Evolutionary conservation across 2,113 vertebrate species (phyloP).

Genomic region (Peromyscus californicus): DNA sequence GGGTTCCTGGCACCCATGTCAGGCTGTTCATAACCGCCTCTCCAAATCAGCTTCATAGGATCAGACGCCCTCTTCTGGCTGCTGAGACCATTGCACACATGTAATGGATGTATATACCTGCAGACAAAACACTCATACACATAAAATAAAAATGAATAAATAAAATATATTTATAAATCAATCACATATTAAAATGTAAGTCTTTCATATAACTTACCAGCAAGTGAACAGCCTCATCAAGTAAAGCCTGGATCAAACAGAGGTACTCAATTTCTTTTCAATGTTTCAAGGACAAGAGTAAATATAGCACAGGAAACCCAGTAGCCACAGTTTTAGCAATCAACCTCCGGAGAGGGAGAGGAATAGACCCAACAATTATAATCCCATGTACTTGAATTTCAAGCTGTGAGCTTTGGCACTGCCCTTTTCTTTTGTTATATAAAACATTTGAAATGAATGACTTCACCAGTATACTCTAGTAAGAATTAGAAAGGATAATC

Average conservation of each 20-base stretch:
- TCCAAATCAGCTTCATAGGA: not conserved
- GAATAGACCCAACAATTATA: constrained; percentile 26
- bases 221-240: not conserved
- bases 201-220: not conserved
- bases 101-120: not conserved
- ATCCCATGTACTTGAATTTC: constrained; percentile 37
- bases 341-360: constrained; percentile 38
- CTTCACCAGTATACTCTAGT: not conserved
- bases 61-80: not conserved
- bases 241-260: constrained; percentile 47
- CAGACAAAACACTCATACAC: not conserved
- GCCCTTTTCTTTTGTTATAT: not conserved
- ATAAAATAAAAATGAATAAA: not conserved
- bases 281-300: constrained; percentile 28
- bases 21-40: not conserved
- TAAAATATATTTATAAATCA: not conserved
- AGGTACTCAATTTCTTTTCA: constrained; percentile 35
- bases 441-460: not conserved
- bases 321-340: constrained; percentile 59
- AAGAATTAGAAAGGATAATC: constrained; percentile 21
- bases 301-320: constrained; percentile 72
- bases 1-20: not conserved
- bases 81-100: not conserved
- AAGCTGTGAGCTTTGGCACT: not conserved
- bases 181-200: constrained; percentile 47